Conservation (phyloP, 2,888 invertebrate species). For the Drosophila rubida region DNA sequence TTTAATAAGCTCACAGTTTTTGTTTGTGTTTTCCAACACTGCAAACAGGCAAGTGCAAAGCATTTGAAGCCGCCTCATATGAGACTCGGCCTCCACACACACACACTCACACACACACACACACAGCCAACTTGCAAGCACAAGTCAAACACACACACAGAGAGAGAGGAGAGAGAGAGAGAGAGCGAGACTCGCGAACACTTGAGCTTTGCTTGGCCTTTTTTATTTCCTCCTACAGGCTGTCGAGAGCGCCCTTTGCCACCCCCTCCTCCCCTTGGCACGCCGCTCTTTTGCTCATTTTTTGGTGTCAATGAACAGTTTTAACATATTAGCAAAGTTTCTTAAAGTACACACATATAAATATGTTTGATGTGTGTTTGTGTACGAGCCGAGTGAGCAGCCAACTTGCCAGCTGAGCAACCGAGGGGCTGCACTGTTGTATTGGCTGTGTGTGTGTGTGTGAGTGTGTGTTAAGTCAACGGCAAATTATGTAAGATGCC, state of each 20-base stretch:
- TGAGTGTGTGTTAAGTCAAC: slow-evolving; percentile 49
- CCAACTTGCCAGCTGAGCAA: not conserved
- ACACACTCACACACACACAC: slow-evolving; percentile 3
- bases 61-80: slow-evolving; percentile 54
- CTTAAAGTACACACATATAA: slow-evolving; percentile 77
- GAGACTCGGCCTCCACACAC: slow-evolving; percentile 19
- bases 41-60: slow-evolving; percentile 61
- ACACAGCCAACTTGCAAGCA: slow-evolving; percentile 40
- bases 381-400: slow-evolving; percentile 25
- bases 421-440: not conserved
- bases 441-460: slow-evolving; percentile 10
- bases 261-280: not conserved
- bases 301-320: slow-evolving; percentile 81
- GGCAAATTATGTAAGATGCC: slow-evolving; percentile 57
- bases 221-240: slow-evolving; percentile 27
- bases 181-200: slow-evolving; percentile 56
- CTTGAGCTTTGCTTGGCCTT: slow-evolving; percentile 62
- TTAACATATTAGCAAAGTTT: slow-evolving; percentile 82
- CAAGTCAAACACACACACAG: slow-evolving; percentile 51
- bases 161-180: no score
- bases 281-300: slow-evolving; percentile 69
- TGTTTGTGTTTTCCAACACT: slow-evolving; percentile 78
- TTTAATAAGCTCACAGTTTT: slow-evolving; percentile 79
- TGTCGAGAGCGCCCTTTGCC: slow-evolving; percentile 27
- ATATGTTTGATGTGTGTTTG: slow-evolving; percentile 73